Percentiles rank a stretch among this genome's conserved stretches.
Evolutionary conservation across 2,113 vertebrate genomes (phyloP).

Genomic region (Origma solitaria): DNA sequence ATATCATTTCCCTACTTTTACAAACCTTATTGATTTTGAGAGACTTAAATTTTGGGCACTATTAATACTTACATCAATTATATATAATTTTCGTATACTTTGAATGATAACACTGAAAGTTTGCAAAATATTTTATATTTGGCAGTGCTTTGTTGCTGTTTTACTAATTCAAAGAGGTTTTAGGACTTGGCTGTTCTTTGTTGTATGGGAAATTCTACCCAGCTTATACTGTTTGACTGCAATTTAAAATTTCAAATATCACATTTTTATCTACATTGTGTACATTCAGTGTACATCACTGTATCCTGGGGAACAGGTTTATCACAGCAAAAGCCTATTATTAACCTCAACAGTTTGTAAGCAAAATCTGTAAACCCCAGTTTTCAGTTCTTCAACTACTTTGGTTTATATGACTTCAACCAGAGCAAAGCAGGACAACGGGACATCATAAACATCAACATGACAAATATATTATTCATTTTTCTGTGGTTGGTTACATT

Average conservation of each 20-base stretch:
- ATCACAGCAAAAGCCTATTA: not conserved
- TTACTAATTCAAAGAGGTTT: not conserved
- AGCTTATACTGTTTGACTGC: not conserved
- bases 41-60: not conserved
- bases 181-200: not conserved
- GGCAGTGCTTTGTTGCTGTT: not conserved
- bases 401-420: not conserved
- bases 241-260: not conserved
- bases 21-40: constrained; percentile 41
- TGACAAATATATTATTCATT: not conserved
- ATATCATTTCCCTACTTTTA: constrained; percentile 51
- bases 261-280: not conserved
- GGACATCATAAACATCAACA: not conserved
- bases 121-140: not conserved
- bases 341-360: not conserved
- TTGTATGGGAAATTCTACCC: not conserved
- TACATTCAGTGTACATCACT: not conserved
- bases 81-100: constrained; percentile 11
- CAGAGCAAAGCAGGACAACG: constrained; percentile 9
- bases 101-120: not conserved
- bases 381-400: not conserved
- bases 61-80: not conserved
- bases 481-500: not conserved
- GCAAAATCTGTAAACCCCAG: not conserved
- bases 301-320: not conserved